Conservation (phyloP, 2,113 vertebrate genomes). For the Ursus arctos region DNA sequence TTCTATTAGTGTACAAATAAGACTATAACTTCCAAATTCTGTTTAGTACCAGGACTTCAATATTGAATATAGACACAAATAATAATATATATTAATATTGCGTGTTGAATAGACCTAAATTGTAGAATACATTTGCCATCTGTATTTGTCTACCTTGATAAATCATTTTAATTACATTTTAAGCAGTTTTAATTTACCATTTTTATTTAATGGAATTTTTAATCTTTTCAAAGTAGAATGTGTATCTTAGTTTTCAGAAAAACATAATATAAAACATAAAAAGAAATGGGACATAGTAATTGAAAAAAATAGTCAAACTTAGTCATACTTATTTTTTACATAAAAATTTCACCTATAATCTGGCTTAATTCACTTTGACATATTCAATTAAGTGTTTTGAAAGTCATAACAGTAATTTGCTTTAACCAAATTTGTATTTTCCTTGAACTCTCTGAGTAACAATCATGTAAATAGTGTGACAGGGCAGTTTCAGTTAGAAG, state of each 20-base stretch:
- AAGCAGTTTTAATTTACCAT: slow-evolving; percentile 54
- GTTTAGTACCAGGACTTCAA: slow-evolving; percentile 12
- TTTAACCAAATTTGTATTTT: slow-evolving; percentile 53
- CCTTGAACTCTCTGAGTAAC: slow-evolving; percentile 38
- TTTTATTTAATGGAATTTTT: slow-evolving; percentile 61
- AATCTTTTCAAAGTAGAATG: slow-evolving; percentile 23
- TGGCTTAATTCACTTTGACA: slow-evolving; percentile 11
- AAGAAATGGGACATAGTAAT: slow-evolving; percentile 53
- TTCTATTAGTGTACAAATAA: slow-evolving; percentile 31
- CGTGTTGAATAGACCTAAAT: not conserved
- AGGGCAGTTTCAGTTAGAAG: slow-evolving; percentile 39
- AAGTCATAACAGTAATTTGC: slow-evolving; percentile 67
- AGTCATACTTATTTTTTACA: slow-evolving; percentile 51
- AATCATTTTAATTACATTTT: slow-evolving; percentile 54
- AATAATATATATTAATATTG: slow-evolving; percentile 31
- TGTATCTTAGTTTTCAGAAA: slow-evolving; percentile 36
- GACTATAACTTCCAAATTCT: slow-evolving; percentile 62
- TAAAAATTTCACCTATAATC: slow-evolving; percentile 67
- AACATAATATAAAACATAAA: not conserved
- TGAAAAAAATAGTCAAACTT: slow-evolving; percentile 51
- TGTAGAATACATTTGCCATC: slow-evolving; percentile 51
- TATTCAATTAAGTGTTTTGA: slow-evolving; percentile 67
- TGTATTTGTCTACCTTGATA: slow-evolving; percentile 50
- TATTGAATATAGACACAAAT: slow-evolving; percentile 6
- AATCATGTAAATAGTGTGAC: slow-evolving; percentile 52